phyloP scores from a whole-genome alignment of 1,140 invertebrate species.

The Aporrectodea caliginosa region DNA sequence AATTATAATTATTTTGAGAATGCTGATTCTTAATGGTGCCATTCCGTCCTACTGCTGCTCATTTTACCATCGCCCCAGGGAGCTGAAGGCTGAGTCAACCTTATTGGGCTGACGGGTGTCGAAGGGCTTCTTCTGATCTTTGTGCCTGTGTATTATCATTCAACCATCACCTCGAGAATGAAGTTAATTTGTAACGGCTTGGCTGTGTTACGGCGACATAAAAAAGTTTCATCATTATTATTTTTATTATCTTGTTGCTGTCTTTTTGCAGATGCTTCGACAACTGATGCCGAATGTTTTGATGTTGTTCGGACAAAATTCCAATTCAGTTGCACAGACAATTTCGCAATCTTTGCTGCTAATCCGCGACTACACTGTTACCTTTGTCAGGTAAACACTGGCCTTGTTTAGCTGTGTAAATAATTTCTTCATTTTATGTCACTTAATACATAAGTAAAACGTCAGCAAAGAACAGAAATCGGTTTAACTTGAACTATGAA shows the following conservation, averaged over 20 bases:
- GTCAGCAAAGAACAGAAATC: neutral
- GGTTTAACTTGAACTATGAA: neutral
- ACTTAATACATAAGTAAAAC: neutral
- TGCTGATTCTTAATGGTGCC: too few species aligned
- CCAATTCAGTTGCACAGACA: constrained; percentile 49
- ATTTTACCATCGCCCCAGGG: too few species aligned
- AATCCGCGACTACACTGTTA: constrained; percentile 57
- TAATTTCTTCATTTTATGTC: neutral
- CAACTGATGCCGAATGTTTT: constrained; percentile 58
- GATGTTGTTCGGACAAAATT: constrained; percentile 45
- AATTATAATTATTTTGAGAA: too few species aligned
- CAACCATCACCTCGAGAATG: too few species aligned
- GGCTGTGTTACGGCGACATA: too few species aligned
- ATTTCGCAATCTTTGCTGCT: constrained; percentile 52
- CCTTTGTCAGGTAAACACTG: constrained; percentile 56
- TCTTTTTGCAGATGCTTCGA: constrained; percentile 54
- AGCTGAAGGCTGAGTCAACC: too few species aligned
- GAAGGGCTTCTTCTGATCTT: too few species aligned
- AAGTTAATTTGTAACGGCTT: too few species aligned
- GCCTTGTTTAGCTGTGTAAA: neutral
- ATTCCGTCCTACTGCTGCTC: too few species aligned
- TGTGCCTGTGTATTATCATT: too few species aligned
- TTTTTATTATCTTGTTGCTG: neutral
- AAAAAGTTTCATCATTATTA: too few species aligned
- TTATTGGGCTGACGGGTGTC: too few species aligned